A percentile compares a stretch with the other conserved stretches of the same genome.
phyloP scores from a whole-genome alignment of 1,140 invertebrate species.

The Panonychus citri region DNA sequence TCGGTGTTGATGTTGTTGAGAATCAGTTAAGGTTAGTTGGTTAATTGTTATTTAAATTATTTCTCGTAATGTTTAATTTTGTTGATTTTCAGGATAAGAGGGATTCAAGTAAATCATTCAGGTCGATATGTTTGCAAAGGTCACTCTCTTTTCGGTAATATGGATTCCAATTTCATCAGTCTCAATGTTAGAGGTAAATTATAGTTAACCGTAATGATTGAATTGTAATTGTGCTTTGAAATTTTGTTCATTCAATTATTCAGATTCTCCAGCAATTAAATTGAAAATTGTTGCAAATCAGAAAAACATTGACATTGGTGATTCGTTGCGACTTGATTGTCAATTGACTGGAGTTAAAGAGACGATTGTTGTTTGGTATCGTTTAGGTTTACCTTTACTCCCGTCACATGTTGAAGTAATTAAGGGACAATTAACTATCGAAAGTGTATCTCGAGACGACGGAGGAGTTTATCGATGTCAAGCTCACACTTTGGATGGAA shows the following conservation, averaged over 20 bases:
- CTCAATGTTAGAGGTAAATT: neutral
- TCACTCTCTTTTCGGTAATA: neutral
- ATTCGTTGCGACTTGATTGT: neutral
- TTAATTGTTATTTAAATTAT: neutral
- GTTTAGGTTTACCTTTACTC: neutral
- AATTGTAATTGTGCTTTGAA: too few relatives aligned
- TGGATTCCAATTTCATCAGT: neutral
- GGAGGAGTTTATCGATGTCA: constrained; percentile 37
- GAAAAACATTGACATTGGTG: neutral
- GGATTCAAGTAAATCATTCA: neutral
- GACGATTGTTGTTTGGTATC: neutral
- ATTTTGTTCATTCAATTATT: neutral
- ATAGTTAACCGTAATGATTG: neutral
- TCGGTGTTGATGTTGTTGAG: constrained; percentile 20
- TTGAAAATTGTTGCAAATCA: neutral
- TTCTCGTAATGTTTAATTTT: constrained; percentile 12
- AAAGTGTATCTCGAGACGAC: constrained; percentile 32
- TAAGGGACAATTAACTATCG: neutral
- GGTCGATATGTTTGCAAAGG: neutral
- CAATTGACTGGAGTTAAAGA: neutral
- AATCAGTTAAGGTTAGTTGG: constrained; percentile 11
- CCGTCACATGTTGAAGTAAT: neutral
- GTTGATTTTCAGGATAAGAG: constrained; percentile 17
- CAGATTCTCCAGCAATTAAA: too few relatives aligned
- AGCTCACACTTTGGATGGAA: constrained; percentile 31